Conservation (phyloP, 2,113 vertebrate species). For the Micromys minutus region DNA sequence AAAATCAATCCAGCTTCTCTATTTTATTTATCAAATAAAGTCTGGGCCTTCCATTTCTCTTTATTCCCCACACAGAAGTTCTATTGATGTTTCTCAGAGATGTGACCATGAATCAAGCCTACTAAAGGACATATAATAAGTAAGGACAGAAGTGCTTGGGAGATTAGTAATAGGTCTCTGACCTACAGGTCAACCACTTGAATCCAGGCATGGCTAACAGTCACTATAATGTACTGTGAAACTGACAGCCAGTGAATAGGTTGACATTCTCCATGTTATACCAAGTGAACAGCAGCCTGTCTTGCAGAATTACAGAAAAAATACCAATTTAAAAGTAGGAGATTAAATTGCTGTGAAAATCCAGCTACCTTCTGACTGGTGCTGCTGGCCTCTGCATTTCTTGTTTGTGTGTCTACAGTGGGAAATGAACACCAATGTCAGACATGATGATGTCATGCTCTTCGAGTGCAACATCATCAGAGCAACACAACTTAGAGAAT, state of each 20-base stretch:
- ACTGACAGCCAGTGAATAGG: slow-evolving; percentile 28
- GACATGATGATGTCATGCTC: accelerated
- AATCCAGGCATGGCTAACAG: slow-evolving; percentile 64
- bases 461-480: neutral
- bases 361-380: neutral
- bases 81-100: slow-evolving; percentile 52
- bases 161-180: slow-evolving; percentile 59
- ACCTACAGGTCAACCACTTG: slow-evolving; percentile 57
- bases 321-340: neutral
- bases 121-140: slow-evolving; percentile 57
- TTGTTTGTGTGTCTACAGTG: accelerated
- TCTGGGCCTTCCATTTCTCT: neutral
- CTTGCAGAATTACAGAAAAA: neutral
- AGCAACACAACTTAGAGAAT: neutral
- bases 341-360: neutral
- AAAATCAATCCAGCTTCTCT: neutral
- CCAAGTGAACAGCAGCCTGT: slow-evolving; percentile 10
- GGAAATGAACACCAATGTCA: neutral
- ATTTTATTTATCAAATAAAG: slow-evolving; percentile 55
- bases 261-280: neutral
- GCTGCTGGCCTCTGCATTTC: neutral
- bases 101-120: slow-evolving; percentile 37
- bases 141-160: slow-evolving; percentile 9
- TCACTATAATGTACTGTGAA: slow-evolving; percentile 43
- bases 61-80: slow-evolving; percentile 25